phyloP scores from a whole-genome alignment of 2,888 invertebrate genomes.

The Colletes collaris region DNA sequence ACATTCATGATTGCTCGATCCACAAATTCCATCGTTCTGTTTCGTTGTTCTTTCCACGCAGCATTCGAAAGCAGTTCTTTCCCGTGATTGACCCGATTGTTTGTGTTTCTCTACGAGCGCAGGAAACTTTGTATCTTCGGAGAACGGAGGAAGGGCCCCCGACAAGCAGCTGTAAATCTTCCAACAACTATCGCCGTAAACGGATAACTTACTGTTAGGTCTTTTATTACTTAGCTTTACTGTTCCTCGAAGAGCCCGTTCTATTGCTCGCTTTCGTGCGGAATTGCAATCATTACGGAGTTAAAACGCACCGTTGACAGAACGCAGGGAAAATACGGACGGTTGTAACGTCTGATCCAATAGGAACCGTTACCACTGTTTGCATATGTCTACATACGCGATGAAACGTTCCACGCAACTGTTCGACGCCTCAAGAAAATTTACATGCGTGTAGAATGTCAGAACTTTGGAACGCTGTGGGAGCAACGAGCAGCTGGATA shows the following conservation, averaged over 20 bases:
- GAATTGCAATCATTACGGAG: conserved; percentile 35
- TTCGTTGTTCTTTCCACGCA: no score
- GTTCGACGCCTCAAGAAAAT: neutral
- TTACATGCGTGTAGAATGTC: neutral
- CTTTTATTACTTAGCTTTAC: conserved; percentile 60
- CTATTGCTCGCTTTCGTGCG: conserved; percentile 38
- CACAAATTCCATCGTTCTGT: no score
- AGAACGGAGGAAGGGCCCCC: conserved; percentile 36
- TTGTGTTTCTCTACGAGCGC: conserved; percentile 15
- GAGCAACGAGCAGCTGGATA: neutral
- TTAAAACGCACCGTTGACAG: conserved; percentile 36
- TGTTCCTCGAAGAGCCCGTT: conserved; percentile 28
- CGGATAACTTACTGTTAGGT: conserved; percentile 43
- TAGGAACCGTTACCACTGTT: conserved; percentile 16
- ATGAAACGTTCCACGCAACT: conserved; percentile 11
- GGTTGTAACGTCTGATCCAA: conserved; percentile 47
- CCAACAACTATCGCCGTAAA: conserved; percentile 49
- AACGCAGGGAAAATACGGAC: conserved; percentile 27
- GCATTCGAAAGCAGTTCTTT: conserved; percentile 17
- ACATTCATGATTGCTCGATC: no score
- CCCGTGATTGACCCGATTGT: conserved; percentile 31
- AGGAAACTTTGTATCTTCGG: conserved; percentile 36
- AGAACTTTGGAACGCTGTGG: neutral
- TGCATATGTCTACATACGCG: conserved; percentile 26
- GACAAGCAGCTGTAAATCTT: conserved; percentile 62